Evolutionary conservation across 2,113 vertebrate species (phyloP).

Genomic region (Candoia aspera): DNA sequence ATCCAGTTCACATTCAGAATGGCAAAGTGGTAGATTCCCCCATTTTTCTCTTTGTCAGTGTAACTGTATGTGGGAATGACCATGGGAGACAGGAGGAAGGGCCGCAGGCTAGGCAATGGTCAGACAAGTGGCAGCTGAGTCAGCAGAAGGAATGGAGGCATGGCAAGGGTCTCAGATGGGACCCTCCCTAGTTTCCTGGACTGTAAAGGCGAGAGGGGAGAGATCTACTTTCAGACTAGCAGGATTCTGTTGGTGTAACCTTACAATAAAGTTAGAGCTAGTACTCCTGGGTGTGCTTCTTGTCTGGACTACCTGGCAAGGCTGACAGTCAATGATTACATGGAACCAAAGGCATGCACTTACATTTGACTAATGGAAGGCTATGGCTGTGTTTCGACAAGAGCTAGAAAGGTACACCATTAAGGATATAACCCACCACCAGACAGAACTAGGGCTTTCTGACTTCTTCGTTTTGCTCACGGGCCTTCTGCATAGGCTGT

Average conservation of each 20-base stretch:
- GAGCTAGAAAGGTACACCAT: not conserved
- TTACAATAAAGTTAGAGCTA: not conserved
- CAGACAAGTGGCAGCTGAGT: not conserved
- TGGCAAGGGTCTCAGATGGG: not conserved
- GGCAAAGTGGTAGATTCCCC: not conserved
- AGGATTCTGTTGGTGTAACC: not conserved
- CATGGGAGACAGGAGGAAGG: not conserved
- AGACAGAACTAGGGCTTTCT: not conserved
- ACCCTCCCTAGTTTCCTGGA: not conserved
- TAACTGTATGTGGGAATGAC: not conserved
- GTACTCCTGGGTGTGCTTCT: not conserved
- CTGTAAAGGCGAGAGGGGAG: not conserved
- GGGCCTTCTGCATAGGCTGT: not conserved
- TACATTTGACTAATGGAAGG: not conserved
- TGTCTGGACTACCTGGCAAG: not conserved
- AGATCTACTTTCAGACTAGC: not conserved
- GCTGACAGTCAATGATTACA: not conserved
- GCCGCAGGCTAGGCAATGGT: not conserved
- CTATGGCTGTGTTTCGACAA: not conserved
- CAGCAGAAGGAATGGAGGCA: not conserved
- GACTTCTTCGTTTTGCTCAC: conserved; percentile 8
- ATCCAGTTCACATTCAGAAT: not conserved
- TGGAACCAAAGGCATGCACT: too few relatives aligned
- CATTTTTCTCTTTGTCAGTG: not conserved
- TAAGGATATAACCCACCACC: not conserved